Base-by-base conservation (phyloP, 37 sponge, comb jelly and placozoan genomes). In the Ianthella basta region DNA sequence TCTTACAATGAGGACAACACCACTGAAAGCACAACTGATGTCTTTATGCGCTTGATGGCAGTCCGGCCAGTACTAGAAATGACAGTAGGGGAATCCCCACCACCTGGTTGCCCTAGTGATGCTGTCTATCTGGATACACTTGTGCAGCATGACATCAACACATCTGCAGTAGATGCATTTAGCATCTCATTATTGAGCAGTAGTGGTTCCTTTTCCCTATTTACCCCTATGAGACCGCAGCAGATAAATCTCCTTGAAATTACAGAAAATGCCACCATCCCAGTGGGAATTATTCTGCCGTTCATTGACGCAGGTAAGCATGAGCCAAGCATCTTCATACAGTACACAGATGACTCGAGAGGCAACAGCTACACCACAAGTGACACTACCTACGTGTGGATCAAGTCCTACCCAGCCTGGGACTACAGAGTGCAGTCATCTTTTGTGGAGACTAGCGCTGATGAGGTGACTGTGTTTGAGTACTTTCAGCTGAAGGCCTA, bases 31-130 rank as follows among this genome's bases (percentile, higher is more conserved):
- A 4, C 34, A 34, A 4, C 37, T 20, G 72, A 70, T 10, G 12
- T 70, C 5, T 3, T 70, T 2, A 19, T 70, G 29, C 4, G 30
- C 34, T 32, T 70, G 8, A 20, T 34, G 20, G 72, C 37, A 19
- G 37, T 70, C 37, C 32, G 37, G 12, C 72, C 72, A 35, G 20
- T 35, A 30, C 15, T 70, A 35, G 37, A 30, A 16, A 4, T 70
- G 21, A 21, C 30, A 30, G 33, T 16, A 33, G 37, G 37, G 37
- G 72, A 70, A 70, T 29, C 37, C 37, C 72, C 72, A 10, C 8
- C 50, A 33, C 72, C 72, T 70, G 72, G 72, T 29, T 70, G 72
- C 30, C 72, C 72, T 35, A 10, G 72, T 34, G 72, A 70, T 70
- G 29, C 20, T 21, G 37, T 29, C 20, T 70, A 36, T 34, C 20